Evolutionary conservation across 2,888 invertebrate genomes (phyloP).

Genomic region (Pollenia angustigena): DNA sequence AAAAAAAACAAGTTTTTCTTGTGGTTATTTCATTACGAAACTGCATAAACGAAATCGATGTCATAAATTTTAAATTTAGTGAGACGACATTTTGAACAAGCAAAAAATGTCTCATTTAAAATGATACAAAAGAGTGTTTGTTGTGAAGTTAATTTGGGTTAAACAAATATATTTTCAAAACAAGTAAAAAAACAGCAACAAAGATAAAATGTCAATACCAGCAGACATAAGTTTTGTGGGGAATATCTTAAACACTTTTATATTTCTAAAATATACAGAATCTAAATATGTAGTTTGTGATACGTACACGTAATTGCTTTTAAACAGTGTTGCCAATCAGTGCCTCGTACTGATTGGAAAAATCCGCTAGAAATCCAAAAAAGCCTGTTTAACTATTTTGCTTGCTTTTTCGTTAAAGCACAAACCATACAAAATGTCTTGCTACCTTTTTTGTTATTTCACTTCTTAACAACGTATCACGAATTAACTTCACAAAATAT

Average conservation of each 20-base stretch:
- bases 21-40: conserved; percentile 29
- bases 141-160: conserved; percentile 9
- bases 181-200: neutral
- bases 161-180: neutral
- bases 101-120: neutral
- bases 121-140: neutral
- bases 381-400: too few species aligned
- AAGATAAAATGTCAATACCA: neutral
- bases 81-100: neutral
- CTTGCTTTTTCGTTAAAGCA: too few species aligned
- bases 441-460: too few species aligned
- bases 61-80: neutral
- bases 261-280: neutral
- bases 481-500: too few species aligned
- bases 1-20: conserved; percentile 49
- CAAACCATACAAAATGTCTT: too few species aligned
- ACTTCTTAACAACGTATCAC: too few species aligned
- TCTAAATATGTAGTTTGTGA: neutral
- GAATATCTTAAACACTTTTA: neutral
- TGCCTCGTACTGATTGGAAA: too few species aligned
- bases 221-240: neutral
- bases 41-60: neutral
- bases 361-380: too few species aligned
- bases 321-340: neutral
- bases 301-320: neutral